Conservation (phyloP, 2,113 vertebrate species). For the Myxocyprinus asiaticus region DNA sequence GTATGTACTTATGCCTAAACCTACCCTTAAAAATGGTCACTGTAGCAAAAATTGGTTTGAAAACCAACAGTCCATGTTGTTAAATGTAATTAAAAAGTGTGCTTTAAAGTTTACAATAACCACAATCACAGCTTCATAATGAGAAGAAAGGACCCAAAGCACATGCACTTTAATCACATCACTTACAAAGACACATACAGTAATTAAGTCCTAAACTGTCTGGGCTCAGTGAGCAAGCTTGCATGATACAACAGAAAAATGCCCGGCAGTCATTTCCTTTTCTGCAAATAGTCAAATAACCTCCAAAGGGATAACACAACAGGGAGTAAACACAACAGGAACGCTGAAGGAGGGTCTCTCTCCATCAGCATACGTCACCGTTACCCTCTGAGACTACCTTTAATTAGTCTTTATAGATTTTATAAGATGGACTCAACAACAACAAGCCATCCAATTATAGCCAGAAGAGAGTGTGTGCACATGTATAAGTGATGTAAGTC, state of each 20-base stretch:
- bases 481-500: not conserved
- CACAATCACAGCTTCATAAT: not conserved
- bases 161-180: constrained; percentile 30
- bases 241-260: constrained; percentile 14
- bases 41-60: no score
- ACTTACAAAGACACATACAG: not conserved
- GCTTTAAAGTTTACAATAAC: not conserved
- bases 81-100: not conserved
- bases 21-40: no score
- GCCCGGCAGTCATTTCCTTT: constrained; percentile 28
- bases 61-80: no score
- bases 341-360: not conserved
- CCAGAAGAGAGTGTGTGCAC: constrained; percentile 1
- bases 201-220: constrained; percentile 30
- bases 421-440: constrained; percentile 3
- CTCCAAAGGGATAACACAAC: not conserved
- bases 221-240: not conserved
- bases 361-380: not conserved
- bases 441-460: constrained; percentile 31
- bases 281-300: constrained; percentile 17
- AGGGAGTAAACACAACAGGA: not conserved
- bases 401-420: constrained; percentile 57
- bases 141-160: constrained; percentile 5
- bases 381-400: constrained; percentile 27
- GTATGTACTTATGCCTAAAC: no score